Evolutionary conservation across 1,140 invertebrate species (phyloP), one percentile per base, ranked within the genome.

Genomic region (Bombus haemorrhoidalis): DNA sequence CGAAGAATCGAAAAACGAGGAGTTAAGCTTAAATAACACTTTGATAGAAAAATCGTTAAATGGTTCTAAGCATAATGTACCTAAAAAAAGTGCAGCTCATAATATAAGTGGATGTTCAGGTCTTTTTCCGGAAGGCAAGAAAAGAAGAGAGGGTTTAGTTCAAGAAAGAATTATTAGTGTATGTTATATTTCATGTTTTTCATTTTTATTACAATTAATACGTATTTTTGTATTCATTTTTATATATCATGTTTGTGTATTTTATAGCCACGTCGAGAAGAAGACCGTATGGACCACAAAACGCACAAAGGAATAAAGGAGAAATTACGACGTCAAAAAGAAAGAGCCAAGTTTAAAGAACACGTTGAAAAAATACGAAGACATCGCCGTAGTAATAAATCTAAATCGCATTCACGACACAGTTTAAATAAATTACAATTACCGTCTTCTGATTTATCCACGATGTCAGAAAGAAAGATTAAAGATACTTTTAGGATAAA

Each of bases 401-500:
- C 86, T 2, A 95, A 95, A 83, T 91, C 91, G 6, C 93, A 94
- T 82, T 83, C 92, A 22, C 92, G 92, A 80, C 93, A 95, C 76
- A 89, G 90, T 34, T 85, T 92, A 10, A 93, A 57, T 39, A 95
- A 95, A 89, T 79, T 93, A 12, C 93, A 94, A 83, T 77, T 92
- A 10, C 91, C 92, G 18, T 92, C 93, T 22, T 89, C 91, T 2
- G 94, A 95, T 34, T 83, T 94, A 34, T 91, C 93, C 32, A 90
- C 92, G 12, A 94, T 91, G 75, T 92, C 93, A n/a, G 96, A 96
- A 47, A 95, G 96, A 66, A 96, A 96, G 91, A 98, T 98, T 71
- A 99, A 98, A 94, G 98, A 99, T 89, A 96, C 97, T 76, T 99
- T 99, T 95, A 96, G 98, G 84, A 96, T 97, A 85, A 97, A 97